phyloP scores from a whole-genome alignment of 2,113 vertebrate genomes.

The Pogonocichla stellata region DNA sequence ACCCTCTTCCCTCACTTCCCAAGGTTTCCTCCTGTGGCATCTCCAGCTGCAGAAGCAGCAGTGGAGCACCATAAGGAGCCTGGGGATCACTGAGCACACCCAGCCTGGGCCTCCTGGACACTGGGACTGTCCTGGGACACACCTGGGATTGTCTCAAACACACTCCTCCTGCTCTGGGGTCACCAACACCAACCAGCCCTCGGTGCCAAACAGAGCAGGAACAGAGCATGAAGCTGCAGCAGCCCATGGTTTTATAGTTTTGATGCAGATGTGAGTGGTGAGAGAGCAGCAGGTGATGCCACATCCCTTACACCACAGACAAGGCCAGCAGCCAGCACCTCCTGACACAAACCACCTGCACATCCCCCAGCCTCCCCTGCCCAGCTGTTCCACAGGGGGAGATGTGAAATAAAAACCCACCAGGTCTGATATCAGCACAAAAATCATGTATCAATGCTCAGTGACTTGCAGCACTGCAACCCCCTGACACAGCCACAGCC shows the following conservation, averaged over 20 bases:
- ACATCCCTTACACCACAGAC: not conserved
- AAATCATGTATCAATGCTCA: not conserved
- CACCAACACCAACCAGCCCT: not conserved
- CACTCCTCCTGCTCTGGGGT: not conserved
- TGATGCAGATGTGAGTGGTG: not conserved
- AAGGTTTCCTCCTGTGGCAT: not conserved
- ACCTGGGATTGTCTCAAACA: not conserved
- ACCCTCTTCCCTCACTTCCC: not conserved
- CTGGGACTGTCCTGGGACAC: not conserved
- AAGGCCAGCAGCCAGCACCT: not conserved
- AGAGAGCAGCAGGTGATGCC: not conserved
- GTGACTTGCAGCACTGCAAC: not conserved
- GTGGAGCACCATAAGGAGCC: not conserved
- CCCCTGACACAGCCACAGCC: not conserved
- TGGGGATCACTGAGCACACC: not conserved
- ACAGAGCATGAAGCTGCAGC: not conserved
- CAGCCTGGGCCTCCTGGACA: not conserved
- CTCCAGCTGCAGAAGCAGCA: not conserved
- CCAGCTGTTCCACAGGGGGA: not conserved
- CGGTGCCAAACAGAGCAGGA: not conserved
- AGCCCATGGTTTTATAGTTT: not conserved
- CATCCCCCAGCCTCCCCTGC: not conserved
- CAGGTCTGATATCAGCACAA: accelerated
- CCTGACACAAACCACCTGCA: not conserved
- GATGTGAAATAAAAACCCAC: not conserved